phyloP scores from a whole-genome alignment of 2,113 vertebrate genomes.

The Mormoops blainvillei region DNA sequence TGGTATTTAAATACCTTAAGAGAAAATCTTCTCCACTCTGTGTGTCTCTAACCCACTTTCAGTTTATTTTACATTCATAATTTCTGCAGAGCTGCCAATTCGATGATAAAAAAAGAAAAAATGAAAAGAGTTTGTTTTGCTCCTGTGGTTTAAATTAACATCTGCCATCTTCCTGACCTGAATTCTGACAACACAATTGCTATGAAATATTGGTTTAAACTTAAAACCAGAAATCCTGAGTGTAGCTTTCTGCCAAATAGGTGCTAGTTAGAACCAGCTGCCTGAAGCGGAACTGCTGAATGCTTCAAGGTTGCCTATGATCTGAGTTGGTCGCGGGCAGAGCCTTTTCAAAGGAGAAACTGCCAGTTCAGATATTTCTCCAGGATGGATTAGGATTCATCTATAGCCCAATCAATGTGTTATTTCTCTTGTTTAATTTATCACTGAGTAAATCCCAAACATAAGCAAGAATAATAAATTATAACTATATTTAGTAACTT shows the following conservation, averaged over 20 bases:
- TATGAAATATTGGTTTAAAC: conserved; percentile 65
- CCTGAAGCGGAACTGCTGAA: background rate
- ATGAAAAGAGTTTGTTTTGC: conserved; percentile 36
- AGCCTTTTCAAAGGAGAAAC: conserved; percentile 40
- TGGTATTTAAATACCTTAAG: background rate
- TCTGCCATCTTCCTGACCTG: conserved; percentile 69
- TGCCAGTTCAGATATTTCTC: conserved; percentile 32
- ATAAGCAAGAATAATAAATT: background rate
- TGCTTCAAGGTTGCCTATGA: conserved; percentile 54
- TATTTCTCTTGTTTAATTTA: conserved; percentile 29
- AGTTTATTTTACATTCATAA: background rate
- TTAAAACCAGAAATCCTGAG: conserved; percentile 64
- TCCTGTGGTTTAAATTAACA: conserved; percentile 70
- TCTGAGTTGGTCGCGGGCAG: background rate
- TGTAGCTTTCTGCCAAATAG: conserved; percentile 62
- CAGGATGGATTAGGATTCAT: conserved; percentile 21
- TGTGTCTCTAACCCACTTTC: background rate
- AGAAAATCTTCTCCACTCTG: background rate
- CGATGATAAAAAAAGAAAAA: conserved; percentile 6
- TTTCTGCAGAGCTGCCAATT: conserved; percentile 23
- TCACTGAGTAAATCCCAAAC: background rate
- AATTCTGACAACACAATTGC: conserved; percentile 72
- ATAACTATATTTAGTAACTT: conserved; percentile 3
- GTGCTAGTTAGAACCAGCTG: conserved; percentile 74
- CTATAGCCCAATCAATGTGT: background rate